Evolutionary conservation across 2,888 invertebrate genomes (phyloP), one percentile per base, ranked within the genome.

Genomic region (Acanthacorydalis orientalis): DNA sequence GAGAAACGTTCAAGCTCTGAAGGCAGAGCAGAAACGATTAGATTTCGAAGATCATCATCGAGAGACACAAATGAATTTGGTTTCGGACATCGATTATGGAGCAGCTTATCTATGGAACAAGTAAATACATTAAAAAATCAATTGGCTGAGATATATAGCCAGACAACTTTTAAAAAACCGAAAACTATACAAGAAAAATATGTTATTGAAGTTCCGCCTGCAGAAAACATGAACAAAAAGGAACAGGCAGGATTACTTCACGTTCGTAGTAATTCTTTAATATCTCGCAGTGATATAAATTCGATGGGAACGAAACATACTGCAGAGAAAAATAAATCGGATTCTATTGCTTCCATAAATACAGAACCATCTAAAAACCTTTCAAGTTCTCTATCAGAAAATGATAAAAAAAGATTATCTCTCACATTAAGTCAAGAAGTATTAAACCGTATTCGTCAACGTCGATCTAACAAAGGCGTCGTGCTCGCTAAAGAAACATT

Each of bases 81-180:
- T 8, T 72, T 86, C 10, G 85, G 85, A 7, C 81, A 78, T 57
- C 76, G 81, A 49, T 70, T 88, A 46, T 87, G 87, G 75, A 87
- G 86, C 58, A 87, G 88, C 56, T 66, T 89, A 40, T 86, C 88
- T 1, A 78, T 82, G 65, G 86, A 89, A 52, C 88, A 89, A 67
- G 81, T 88, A 0, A 79, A 78, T 55, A 80, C 83, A 31, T 68
- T 89, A 39, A 87, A 86, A 61, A 76, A 75, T 54, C 88, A 88
- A 60, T 63, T 89, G 0, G 81, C 80, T 55, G 85, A 87, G 53
- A 88, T 89, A 51, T 89, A 88, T 55, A 80, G 82, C 45, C 61
- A 70, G 16, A 69, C 69, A 55, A 55, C 50, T 43, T 48, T 51
- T 1, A 55, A 65, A 7, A 69, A 68, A 57, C 47, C 47, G 42